Base-by-base conservation (phyloP, 2,113 vertebrate species). In the Rhinogobius similis region DNA sequence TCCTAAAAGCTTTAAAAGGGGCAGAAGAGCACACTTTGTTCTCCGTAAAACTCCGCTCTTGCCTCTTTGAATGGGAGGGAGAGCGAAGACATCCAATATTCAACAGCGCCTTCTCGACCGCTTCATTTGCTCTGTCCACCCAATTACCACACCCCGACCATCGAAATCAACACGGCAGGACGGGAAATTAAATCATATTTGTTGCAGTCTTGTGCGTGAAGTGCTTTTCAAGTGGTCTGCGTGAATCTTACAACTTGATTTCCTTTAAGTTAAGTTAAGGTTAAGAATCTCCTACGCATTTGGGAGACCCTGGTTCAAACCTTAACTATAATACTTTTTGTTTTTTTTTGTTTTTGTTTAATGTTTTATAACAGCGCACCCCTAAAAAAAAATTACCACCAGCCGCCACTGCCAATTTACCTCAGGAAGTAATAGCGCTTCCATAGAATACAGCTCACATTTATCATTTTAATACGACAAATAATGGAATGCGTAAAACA, bases 11-110 rank as follows among this genome's bases (percentile, higher is more conserved):
- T 24, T 18, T 36, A 63, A 72, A 62, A n/a, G 59, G 52, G 38
- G 23, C 12, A 2, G 36, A 53, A 66, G 38, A 55, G 61, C 43
- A 71, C 82, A 80, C 44, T 7, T 56, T 72, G 77, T 80, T 52
- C 77, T 77, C 55, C 12, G 29, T 59, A 50, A 3, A 3, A 29
- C 2, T 29, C 29, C 32, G 32, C 71, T 71, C 46, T 73, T 66
- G 66, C 67, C 74, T 77, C 20, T 81, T 70, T 74, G 64, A 79
- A 70, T 75, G 55, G 24, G 27, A 58, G 65, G 70, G 65, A 75
- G 27, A 58, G 65, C 70, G 65, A 75, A 5, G 65, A 77, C 78
- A 81, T 77, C 80, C 76, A 82, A 65, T 86, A 81, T 75, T 78
- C 75, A 82, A 16, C 21, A 6, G 2, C 26, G 1, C 69, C 67